Conservation (phyloP, 2,797 vertebrate species). For the Propithecus perrieri region DNA sequence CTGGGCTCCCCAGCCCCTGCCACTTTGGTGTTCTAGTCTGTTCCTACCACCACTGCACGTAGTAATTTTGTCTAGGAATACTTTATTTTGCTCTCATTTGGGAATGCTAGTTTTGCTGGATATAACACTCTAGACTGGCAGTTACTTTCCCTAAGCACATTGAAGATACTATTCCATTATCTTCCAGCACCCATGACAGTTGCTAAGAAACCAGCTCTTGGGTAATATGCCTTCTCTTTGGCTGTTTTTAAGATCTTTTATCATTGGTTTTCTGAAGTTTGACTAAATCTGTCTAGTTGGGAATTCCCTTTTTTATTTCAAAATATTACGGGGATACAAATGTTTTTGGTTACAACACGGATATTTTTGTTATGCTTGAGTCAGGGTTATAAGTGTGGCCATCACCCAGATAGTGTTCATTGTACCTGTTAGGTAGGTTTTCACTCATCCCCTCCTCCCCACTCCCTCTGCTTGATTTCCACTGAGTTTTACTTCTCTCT, state of each 20-base stretch:
- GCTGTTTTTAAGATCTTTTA: background rate
- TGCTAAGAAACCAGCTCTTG: background rate
- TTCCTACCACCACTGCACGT: too few species aligned
- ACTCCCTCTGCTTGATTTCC: background rate
- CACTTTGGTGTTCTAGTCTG: fast-evolving
- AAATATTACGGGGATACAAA: background rate
- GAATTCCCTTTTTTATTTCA: background rate
- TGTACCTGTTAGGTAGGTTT: background rate
- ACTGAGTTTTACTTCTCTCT: background rate
- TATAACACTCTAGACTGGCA: background rate
- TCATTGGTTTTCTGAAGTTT: background rate
- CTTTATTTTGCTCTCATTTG: background rate
- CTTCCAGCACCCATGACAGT: background rate
- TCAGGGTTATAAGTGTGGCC: background rate
- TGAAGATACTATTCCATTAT: background rate
- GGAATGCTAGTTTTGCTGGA: background rate
- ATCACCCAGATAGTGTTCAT: background rate
- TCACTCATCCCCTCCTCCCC: background rate
- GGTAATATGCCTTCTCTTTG: background rate
- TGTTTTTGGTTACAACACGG: background rate
- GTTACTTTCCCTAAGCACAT: background rate
- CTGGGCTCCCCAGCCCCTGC: background rate
- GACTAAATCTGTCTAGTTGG: background rate
- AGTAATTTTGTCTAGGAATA: background rate
- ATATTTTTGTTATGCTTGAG: background rate